Evolutionary conservation across 2,797 vertebrate genomes (phyloP), one percentile per base, ranked within the genome.

Genomic region (Sternotherus odoratus): DNA sequence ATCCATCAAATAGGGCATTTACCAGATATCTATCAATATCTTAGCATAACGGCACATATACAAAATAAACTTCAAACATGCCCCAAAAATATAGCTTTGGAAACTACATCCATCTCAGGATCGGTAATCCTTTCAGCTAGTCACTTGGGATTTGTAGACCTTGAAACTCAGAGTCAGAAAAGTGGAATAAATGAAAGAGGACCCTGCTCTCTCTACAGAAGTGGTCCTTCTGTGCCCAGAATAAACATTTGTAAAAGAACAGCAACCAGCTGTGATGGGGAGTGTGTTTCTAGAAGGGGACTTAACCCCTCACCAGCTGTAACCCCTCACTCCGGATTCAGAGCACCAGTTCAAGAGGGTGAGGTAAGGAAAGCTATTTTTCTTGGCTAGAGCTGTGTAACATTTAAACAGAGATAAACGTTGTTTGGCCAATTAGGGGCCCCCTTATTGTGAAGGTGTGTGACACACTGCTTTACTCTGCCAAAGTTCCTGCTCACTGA

Each of bases 41-140:
- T 49, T 39, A 89, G 4, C n/a, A 13, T 72, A 69, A 30, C 26
- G 11, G 77, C 21, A 82, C 36, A 82, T 1, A 12, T 74, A 28
- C 10, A 93, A 92, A 93, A 83, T 21, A 93, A 87, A 57, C 1
- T 54, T 77, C 5, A 81, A 60, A 54, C 6, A 69, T 39, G 12
- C 8, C 85, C 3, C 3, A 21, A 1, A 79, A 60, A 83, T 0
- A 0, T 43, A 82, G 54, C 53, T 17, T 46, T 84, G 15, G 19
- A 88, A 85, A 93, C 84, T 21, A 89, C 85, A 49, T 48, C 39
- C 12, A 48, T 26, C 43, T 75, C 39, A 90, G 83, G 91, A 91
- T 54, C 50, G 2, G 0, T 72, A 56, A 57, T 30, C 57, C 54
- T 77, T 53, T 48, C 4, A 75, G 90, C 60, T 5, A 43, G 57